Evolutionary conservation across 2,888 invertebrate species (phyloP).

Genomic region (Timema podura): DNA sequence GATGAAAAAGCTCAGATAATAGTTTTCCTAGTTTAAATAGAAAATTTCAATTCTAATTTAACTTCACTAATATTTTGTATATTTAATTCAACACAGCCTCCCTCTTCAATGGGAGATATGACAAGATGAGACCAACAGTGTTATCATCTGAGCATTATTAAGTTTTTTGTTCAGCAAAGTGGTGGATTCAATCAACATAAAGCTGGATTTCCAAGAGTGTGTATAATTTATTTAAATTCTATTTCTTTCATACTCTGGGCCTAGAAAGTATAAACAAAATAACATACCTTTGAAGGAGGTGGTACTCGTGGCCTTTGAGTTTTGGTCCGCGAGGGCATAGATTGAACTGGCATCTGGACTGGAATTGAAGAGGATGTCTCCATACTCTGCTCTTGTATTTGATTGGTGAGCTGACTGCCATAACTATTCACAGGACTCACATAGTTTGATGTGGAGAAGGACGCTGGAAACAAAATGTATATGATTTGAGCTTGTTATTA

Average conservation of each 20-base stretch:
- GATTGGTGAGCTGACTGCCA: conserved; percentile 16
- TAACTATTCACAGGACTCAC: conserved; percentile 28
- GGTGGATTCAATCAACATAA: not conserved
- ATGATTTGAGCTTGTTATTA: not conserved
- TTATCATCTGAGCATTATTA: not conserved
- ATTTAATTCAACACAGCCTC: too few species aligned
- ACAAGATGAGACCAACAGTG: not conserved
- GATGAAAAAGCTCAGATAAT: too few species aligned
- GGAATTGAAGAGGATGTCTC: conserved; percentile 42
- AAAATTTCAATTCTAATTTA: too few species aligned
- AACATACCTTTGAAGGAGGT: conserved; percentile 72
- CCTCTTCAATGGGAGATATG: too few species aligned
- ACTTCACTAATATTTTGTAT: too few species aligned
- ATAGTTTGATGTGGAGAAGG: conserved; percentile 30
- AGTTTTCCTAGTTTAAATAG: too few species aligned
- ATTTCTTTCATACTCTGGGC: too few species aligned
- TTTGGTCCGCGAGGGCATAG: conserved; percentile 53
- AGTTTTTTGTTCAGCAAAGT: not conserved
- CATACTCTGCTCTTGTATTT: conserved; percentile 26
- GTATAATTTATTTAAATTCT: not conserved
- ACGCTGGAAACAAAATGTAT: conserved; percentile 20
- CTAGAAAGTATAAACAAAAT: too few species aligned
- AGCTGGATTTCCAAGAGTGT: not conserved
- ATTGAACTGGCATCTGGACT: conserved; percentile 39
- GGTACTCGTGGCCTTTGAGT: conserved; percentile 71